Conservation (phyloP, 2,797 vertebrate species). For the Lemur catta region DNA sequence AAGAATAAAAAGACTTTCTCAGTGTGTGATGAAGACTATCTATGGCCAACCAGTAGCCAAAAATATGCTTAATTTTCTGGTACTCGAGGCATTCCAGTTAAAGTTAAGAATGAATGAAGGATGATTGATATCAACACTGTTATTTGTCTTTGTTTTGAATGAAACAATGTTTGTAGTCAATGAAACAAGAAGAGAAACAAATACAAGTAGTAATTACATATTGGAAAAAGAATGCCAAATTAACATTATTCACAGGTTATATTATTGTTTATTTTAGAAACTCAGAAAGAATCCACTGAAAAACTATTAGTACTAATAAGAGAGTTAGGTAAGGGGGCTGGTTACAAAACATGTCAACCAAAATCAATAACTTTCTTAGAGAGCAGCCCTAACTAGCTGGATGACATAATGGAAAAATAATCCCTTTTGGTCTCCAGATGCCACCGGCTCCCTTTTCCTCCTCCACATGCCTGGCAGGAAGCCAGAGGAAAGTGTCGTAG, state of each 20-base stretch:
- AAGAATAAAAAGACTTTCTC: constrained; percentile 21
- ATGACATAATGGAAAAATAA: constrained; percentile 45
- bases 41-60: background rate
- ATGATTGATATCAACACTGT: background rate
- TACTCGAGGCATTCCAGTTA: background rate
- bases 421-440: background rate
- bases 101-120: background rate
- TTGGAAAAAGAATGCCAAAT: background rate
- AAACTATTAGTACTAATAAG: background rate
- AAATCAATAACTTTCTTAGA: constrained; percentile 45
- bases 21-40: background rate
- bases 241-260: background rate
- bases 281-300: background rate
- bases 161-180: background rate
- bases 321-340: background rate
- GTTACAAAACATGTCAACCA: background rate
- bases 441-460: background rate
- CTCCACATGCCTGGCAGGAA: background rate
- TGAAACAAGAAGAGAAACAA: constrained; percentile 23
- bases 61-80: background rate
- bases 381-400: background rate
- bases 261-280: constrained; percentile 31
- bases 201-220: constrained; percentile 8
- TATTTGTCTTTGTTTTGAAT: background rate
- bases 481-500: background rate